Base-by-base conservation (phyloP, 2,888 invertebrate species). In the Mesochorus sp. region DNA sequence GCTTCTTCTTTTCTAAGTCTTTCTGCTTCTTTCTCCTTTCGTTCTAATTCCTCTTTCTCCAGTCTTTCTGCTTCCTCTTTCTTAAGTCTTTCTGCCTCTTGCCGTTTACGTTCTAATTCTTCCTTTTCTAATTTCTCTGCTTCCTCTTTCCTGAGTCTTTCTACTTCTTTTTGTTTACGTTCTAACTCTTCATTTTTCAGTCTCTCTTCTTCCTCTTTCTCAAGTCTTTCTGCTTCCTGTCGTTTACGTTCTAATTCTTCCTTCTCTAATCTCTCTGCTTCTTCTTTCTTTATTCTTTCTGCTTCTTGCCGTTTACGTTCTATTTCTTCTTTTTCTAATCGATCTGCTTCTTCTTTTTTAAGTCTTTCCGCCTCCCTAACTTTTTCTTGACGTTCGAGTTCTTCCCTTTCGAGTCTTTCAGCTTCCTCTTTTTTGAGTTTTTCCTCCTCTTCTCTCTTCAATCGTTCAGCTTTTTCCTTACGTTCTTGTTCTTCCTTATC, bases 181-280 rank as follows among this genome's bases (percentile, higher is more conserved):
- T n/a, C n/a, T n/a, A n/a, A n/a, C n/a, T 44, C 19, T 34, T 34
- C 34, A 34, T 10, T 78, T 17, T 66, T 1, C 2, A 68, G 62
- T 21, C n/a, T n/a, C n/a, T 57, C 57, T 49, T 49, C 67, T 31
- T 82, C 79, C 71, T 76, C 80, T 67, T 83, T 67, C 71, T 82
- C 83, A 3, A 82, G 83, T n/a, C 14, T 76, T 89, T 92, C 84
- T 82, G 89, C 21, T 89, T 79, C 90, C n/a, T n/a, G n/a, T n/a
- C n/a, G n/a, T n/a, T n/a, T n/a, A n/a, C n/a, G n/a, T n/a, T n/a
- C n/a, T n/a, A n/a, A n/a, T 89, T 67, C 87, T 86, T 2, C 90
- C 31, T 39, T 17, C n/a, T n/a, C n/a, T n/a, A 64, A 34, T 17
- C 31, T 14, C 12, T 64, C 57, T 49, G 57, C 49, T 55, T 57